phyloP scores from a whole-genome alignment of 2,888 invertebrate genomes.

The Chironomus riparius region DNA sequence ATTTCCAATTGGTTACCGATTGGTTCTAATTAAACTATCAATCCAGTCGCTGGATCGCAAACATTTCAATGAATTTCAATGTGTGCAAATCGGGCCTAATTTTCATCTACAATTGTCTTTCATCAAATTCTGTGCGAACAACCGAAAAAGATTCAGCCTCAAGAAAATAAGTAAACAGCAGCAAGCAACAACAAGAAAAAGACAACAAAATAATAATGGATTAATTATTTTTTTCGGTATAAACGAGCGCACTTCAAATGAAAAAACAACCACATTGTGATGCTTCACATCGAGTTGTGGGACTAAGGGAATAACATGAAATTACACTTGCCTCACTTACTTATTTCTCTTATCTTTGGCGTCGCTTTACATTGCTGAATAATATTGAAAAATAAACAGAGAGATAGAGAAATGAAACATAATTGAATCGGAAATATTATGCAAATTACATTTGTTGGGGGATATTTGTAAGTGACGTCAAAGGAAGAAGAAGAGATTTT shows the following conservation, averaged over 20 bases:
- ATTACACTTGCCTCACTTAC: neutral
- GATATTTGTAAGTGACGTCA: too few species aligned
- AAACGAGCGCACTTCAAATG: neutral
- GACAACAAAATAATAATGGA: slow-evolving; percentile 5
- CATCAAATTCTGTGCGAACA: too few species aligned
- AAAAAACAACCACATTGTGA: neutral
- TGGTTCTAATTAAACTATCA: too few species aligned
- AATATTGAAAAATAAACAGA: neutral
- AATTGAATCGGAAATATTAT: slow-evolving; percentile 11
- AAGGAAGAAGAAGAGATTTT: too few species aligned
- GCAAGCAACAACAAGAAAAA: neutral
- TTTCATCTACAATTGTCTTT: too few species aligned
- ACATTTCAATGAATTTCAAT: too few species aligned
- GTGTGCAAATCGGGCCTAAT: too few species aligned
- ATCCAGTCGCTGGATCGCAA: too few species aligned
- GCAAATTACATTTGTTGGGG: slow-evolving; percentile 15
- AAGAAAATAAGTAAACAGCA: too few species aligned
- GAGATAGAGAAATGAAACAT: neutral
- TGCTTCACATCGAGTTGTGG: neutral
- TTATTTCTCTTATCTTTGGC: neutral
- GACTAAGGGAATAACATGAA: neutral
- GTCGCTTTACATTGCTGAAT: neutral
- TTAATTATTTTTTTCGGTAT: slow-evolving; percentile 1
- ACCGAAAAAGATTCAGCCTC: too few species aligned
- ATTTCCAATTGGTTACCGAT: too few species aligned